phyloP scores from a whole-genome alignment of 2,888 invertebrate genomes.

The Hoplodrina ambigua region DNA sequence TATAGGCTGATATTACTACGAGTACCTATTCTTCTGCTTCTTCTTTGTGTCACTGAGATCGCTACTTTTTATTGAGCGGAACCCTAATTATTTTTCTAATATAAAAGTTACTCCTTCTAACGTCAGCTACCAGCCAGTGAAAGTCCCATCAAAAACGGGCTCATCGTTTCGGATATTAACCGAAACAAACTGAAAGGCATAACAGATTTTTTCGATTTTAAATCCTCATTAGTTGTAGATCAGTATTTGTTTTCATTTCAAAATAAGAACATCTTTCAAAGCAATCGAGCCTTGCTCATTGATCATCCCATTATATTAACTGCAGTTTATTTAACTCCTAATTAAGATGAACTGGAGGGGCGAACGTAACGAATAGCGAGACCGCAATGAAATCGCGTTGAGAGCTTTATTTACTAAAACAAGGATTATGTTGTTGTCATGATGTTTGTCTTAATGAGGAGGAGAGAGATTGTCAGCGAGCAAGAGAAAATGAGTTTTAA shows the following conservation, averaged over 20 bases:
- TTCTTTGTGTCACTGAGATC: too few species aligned
- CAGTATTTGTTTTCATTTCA: not conserved
- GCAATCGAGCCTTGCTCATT: constrained; percentile 1
- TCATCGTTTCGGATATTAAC: too few species aligned
- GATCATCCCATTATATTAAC: constrained; percentile 36
- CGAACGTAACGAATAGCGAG: constrained; percentile 25
- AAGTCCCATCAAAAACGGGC: too few species aligned
- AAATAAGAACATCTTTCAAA: not conserved
- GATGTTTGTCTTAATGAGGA: constrained; percentile 24
- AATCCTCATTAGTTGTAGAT: too few species aligned
- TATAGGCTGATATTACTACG: too few species aligned
- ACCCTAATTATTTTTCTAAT: too few species aligned
- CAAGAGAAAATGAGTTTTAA: constrained; percentile 23
- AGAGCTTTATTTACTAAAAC: constrained; percentile 34
- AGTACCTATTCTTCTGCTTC: too few species aligned
- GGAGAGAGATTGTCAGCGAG: constrained; percentile 2
- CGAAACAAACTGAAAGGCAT: too few species aligned
- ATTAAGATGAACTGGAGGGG: constrained; percentile 44
- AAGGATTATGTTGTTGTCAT: constrained; percentile 37
- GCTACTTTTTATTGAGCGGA: too few species aligned
- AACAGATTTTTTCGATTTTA: too few species aligned
- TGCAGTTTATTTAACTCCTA: constrained; percentile 42
- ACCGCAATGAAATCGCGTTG: constrained; percentile 25
- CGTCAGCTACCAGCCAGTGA: too few species aligned
- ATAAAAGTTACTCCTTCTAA: too few species aligned